Percentiles rank a stretch among this genome's conserved stretches.
Evolutionary conservation across 1,140 invertebrate species (phyloP).

Genomic region (Maconellicoccus hirsutus): DNA sequence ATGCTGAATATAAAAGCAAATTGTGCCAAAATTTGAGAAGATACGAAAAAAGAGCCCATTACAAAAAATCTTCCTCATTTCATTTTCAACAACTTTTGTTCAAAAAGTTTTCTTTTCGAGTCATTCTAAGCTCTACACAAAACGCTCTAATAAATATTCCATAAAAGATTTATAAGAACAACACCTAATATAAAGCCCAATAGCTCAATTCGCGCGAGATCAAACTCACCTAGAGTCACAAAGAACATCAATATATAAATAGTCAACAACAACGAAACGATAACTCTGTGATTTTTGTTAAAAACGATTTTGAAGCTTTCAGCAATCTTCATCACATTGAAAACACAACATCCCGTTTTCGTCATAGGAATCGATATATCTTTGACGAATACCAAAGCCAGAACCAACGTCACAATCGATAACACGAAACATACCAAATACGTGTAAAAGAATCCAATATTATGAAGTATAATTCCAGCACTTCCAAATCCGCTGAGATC

Average conservation of each 20-base stretch:
- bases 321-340: background rate
- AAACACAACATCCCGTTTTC: background rate
- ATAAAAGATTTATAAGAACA: no score
- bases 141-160: no score
- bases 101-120: no score
- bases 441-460: background rate
- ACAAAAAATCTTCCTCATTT: no score
- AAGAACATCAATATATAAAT: background rate
- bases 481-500: background rate
- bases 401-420: background rate
- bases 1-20: no score
- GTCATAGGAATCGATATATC: background rate
- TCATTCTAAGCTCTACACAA: no score
- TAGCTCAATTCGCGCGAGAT: no score
- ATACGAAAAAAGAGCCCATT: no score
- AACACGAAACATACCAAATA: background rate
- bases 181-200: no score
- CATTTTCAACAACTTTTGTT: no score
- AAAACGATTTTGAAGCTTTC: slow-evolving; percentile 1
- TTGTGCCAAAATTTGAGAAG: no score
- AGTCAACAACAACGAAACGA: background rate
- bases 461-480: background rate
- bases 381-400: background rate
- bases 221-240: background rate
- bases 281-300: background rate